Evolutionary conservation across 2,113 vertebrate species (phyloP).

Genomic region (Jaculus jaculus): DNA sequence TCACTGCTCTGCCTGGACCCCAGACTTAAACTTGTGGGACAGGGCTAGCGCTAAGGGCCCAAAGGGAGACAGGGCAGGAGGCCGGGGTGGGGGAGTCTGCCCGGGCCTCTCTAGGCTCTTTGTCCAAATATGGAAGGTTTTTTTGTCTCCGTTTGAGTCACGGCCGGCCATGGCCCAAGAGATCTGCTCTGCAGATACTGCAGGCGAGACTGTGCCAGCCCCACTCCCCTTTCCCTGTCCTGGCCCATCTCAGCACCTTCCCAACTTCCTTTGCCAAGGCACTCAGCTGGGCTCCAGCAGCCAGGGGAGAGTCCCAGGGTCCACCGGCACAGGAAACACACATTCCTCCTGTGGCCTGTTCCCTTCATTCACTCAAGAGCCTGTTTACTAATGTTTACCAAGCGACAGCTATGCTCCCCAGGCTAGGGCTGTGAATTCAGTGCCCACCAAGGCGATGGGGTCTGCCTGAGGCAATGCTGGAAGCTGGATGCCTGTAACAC

Average conservation of each 20-base stretch:
- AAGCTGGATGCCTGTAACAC: not conserved
- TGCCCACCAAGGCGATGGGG: not conserved
- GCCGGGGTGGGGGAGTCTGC: constrained; percentile 53
- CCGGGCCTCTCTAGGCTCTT: constrained; percentile 81
- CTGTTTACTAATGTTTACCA: not conserved
- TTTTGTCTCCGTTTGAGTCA: constrained; percentile 86
- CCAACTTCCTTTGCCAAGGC: not conserved
- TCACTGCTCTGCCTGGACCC: not conserved
- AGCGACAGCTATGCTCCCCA: not conserved
- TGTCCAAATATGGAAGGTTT: constrained; percentile 93
- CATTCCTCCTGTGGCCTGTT: not conserved
- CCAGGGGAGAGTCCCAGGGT: not conserved
- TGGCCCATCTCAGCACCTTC: constrained; percentile 51
- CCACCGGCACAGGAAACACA: not conserved
- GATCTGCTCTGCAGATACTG: constrained; percentile 87
- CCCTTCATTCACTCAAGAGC: not conserved
- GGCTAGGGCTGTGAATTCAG: not conserved
- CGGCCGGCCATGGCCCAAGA: constrained; percentile 87
- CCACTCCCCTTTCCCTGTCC: not conserved
- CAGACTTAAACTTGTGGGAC: constrained; percentile 38
- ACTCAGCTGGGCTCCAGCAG: not conserved
- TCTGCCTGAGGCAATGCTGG: not conserved
- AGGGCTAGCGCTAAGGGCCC: constrained; percentile 62
- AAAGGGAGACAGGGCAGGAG: constrained; percentile 65
- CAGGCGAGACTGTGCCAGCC: constrained; percentile 59